These are phyloP conservation scores for Papio anubis DNA, from an alignment of 2,113 vertebrate genomes.

Conservation along the genomic window DNA sequence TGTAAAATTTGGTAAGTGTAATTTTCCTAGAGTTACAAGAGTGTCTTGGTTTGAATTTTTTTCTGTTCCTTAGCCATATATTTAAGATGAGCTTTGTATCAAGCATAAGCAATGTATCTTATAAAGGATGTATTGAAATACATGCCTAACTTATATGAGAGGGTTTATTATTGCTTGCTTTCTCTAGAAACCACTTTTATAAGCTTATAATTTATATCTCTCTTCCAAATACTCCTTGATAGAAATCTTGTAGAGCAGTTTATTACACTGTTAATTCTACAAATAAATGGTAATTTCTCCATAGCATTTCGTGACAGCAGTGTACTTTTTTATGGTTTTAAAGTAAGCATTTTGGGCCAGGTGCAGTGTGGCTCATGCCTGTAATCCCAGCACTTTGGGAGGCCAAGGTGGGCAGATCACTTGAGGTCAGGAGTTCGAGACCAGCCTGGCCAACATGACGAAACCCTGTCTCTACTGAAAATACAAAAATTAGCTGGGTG, in stretches of 20 bases:
- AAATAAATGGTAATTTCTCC: constrained; percentile 9
- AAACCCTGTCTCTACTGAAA: too few species aligned
- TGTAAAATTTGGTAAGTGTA: constrained; percentile 53
- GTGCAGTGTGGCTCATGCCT: too few species aligned
- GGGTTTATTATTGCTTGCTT: constrained; percentile 35
- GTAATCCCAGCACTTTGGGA: too few species aligned
- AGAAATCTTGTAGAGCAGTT: neutral
- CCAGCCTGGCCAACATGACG: too few species aligned
- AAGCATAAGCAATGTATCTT: neutral
- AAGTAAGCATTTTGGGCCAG: too few species aligned
- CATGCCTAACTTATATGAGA: neutral
- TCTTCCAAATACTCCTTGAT: constrained; percentile 16
- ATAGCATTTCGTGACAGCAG: neutral
- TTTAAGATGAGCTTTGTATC: constrained; percentile 22
- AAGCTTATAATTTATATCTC: neutral
- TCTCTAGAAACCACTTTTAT: constrained; percentile 12
- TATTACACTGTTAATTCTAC: constrained; percentile 14
- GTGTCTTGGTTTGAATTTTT: constrained; percentile 20
- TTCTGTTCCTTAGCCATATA: neutral
- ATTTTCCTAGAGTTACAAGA: constrained; percentile 50
- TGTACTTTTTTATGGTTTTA: constrained; percentile 23
- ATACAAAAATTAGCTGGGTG: too few species aligned
- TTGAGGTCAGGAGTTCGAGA: too few species aligned
- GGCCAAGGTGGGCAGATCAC: too few species aligned
- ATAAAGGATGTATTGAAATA: constrained; percentile 1